These are phyloP conservation scores for Hiodon alosoides DNA, from an alignment of 2,113 vertebrate genomes.

Conservation along the genomic window DNA sequence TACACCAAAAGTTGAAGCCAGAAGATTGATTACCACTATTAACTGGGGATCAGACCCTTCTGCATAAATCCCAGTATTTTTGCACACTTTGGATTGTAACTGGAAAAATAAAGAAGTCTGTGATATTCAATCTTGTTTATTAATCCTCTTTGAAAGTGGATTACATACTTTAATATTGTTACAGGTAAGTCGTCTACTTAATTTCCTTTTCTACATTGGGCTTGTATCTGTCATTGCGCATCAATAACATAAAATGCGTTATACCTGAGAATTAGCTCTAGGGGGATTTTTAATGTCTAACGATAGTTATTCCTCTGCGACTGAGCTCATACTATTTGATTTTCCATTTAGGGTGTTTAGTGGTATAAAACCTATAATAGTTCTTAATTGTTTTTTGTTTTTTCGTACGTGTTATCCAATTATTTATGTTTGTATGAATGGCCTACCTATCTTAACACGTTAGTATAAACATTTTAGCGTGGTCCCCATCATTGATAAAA, in stretches of 20 bases:
- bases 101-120: slow-evolving; percentile 31
- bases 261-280: not conserved
- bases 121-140: slow-evolving; percentile 37
- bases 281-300: not conserved
- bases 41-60: slow-evolving; percentile 19
- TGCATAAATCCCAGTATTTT: slow-evolving; percentile 13
- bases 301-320: not conserved
- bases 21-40: slow-evolving; percentile 31
- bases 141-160: slow-evolving; percentile 50
- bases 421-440: not conserved
- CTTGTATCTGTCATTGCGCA: not conserved
- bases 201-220: not conserved
- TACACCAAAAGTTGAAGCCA: slow-evolving; percentile 31
- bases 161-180: slow-evolving; percentile 44
- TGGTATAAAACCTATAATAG: not conserved
- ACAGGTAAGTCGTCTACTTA: slow-evolving; percentile 49
- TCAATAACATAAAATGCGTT: not conserved
- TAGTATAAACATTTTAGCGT: slow-evolving; percentile 2
- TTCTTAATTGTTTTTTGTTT: not conserved
- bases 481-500: not conserved
- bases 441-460: not conserved
- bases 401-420: not conserved
- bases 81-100: slow-evolving; percentile 26
- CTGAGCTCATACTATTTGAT: not conserved
- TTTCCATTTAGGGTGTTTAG: not conserved